Evolutionary conservation across 2,797 vertebrate genomes (phyloP), one percentile per base, ranked within the genome.

Genomic region (Leuciscus waleckii): DNA sequence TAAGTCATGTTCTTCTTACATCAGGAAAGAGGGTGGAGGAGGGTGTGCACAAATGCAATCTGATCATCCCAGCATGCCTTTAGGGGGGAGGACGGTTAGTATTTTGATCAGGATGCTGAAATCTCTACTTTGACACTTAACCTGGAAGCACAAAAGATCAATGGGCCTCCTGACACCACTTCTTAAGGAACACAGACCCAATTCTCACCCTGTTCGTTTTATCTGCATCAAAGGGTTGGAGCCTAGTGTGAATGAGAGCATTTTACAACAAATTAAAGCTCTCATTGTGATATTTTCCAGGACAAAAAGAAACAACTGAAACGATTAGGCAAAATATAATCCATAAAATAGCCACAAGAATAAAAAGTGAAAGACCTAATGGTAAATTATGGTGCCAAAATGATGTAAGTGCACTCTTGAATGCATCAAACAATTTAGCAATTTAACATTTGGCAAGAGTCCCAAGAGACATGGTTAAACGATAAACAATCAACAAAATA

Each of bases 131-230:
- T 86, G 76, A n/a, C 49, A 85, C 79, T 61, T 73, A 81, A 90
- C 87, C 89, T 89, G 77, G 85, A 91, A 86, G 35, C 78, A 84
- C 86, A 88, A 81, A 82, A 89, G 84, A 90, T 87, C 87, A 91
- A 91, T 89, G 79, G 26, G 85, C 67, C 84, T 84, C 86, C 81
- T 86, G 89, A 91, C 90, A 86, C 4, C 13, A 67, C 83, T 83
- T 74, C 80, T 89, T 92, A 90, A 91, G 86, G 81, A 86, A 85
- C 69, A 83, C 26, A 32, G 71, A 17, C 16, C 26, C 26, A 19
- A 10, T 74, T 39, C 32, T 86, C 63, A 77, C 54, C 39, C 29
- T 11, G 43, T 74, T 63, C 4, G 5, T 74, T 74, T 74, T 16
- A 46, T 82, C 11, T 73, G 26, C 16, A 51, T 19, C 6, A 51